phyloP scores from a whole-genome alignment of 2,797 vertebrate species.

The Coreius guichenoti region DNA sequence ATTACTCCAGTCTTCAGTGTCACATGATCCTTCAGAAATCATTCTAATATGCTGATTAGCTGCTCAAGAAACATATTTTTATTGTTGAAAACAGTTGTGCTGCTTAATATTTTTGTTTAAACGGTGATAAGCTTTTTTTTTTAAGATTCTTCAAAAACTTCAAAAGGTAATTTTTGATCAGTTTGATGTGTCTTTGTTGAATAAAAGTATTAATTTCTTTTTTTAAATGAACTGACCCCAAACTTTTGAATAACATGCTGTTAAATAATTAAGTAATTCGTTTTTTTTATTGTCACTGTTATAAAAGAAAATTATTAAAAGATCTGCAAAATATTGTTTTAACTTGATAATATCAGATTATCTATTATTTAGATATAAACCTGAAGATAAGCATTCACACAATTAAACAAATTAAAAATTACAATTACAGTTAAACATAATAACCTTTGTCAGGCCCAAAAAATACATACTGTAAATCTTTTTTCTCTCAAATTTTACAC shows the following conservation, averaged over 20 bases:
- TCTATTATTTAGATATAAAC: not conserved
- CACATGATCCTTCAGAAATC: no score
- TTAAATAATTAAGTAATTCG: not conserved
- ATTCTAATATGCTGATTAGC: no score
- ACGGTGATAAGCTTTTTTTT: no score
- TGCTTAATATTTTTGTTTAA: no score
- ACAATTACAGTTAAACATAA: not conserved
- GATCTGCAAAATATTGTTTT: not conserved
- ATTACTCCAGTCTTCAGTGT: no score
- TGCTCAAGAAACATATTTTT: no score
- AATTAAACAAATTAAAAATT: not conserved
- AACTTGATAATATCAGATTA: not conserved
- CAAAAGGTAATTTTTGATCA: no score
- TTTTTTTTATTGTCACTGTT: not conserved
- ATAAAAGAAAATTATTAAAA: not conserved
- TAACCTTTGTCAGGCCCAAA: not conserved
- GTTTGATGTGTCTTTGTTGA: not conserved
- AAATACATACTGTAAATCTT: not conserved
- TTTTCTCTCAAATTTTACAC: not conserved
- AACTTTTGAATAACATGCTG: not conserved
- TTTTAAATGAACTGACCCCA: not conserved
- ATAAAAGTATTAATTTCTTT: no score
- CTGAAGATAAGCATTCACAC: not conserved
- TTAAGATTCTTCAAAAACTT: no score
- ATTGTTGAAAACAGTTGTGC: no score